Evolutionary conservation across 30 jellyfish, hydroid and myxozoan species (phyloP).

Genomic region (Chironex yamaguchii): DNA sequence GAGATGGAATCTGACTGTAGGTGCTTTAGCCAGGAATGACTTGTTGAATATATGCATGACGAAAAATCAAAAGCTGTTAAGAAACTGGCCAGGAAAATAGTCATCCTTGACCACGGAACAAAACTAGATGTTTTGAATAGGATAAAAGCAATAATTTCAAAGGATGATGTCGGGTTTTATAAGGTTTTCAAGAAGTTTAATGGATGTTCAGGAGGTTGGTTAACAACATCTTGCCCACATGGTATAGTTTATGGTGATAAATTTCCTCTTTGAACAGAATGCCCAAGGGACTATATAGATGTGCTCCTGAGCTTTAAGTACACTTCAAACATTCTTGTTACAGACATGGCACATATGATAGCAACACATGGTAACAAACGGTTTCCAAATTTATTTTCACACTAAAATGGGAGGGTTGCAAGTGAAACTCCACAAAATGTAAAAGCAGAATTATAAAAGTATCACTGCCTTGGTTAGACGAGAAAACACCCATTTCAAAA

Average conservation of each 20-base stretch:
- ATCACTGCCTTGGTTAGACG: conserved; percentile 52
- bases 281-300: conserved; percentile 15
- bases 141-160: background rate
- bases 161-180: background rate
- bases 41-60: too few relatives aligned
- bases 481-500: background rate
- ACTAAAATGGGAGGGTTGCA: conserved; percentile 47
- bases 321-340: background rate
- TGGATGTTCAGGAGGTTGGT: conserved; percentile 22
- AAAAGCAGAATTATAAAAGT: too few relatives aligned
- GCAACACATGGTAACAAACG: conserved; percentile 31
- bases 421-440: conserved; percentile 15
- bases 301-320: background rate
- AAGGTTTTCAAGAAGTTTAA: background rate
- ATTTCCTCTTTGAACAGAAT: background rate
- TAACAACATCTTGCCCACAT: conserved; percentile 11
- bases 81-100: background rate
- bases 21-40: too few relatives aligned
- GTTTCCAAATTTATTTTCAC: background rate
- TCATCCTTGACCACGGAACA: background rate
- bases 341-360: conserved; percentile 46
- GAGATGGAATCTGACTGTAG: too few relatives aligned
- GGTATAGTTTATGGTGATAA: background rate
- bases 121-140: background rate
- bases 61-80: too few relatives aligned